Evolutionary conservation across 1,140 invertebrate genomes (phyloP), one percentile per base, ranked within the genome.

Genomic region (Lithobius niger): DNA sequence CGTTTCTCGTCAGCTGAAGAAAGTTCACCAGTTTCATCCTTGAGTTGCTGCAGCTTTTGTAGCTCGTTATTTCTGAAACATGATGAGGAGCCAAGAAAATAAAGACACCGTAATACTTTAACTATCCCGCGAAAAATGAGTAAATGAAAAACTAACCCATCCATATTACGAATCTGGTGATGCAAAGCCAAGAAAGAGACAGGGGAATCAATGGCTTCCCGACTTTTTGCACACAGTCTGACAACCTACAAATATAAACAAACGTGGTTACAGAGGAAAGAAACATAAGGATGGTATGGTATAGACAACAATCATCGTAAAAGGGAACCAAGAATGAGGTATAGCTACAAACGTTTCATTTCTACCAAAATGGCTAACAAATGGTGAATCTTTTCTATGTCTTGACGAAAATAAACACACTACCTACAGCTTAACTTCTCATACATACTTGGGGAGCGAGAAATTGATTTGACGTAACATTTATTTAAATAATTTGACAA

Each of bases 201-300:
- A 0, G 92, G 90, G 0, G 94, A 97, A 66, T 97, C 96, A 62
- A 99, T 95, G 0, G 94, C 93, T 71, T 99, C 97, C 36, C 97
- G 78, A 1, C 92, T 96, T 71, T 99, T 99, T 13, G 97, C 96
- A 72, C 94, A 99, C 0, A 99, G 75, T 1, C 97, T 78, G 0
- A 99, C 91, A 4, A 97, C 79, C 70, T 74, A 57, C 3, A 59
- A 54, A 53, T 19, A 53, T 36, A 31, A 4, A 13, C 6, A 47
- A 13, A 21, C 6, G 21, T 15, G 6, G 6, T 47, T 47, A 10
- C 13, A 19, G 13, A 21, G 10, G 6, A 45, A 4, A 45, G 21
- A 45, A 45, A 45, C 18, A 36, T n/a, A n/a, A n/a, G n/a, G n/a
- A n/a, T n/a, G n/a, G n/a, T n/a, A n/a, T n/a, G n/a, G n/a, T n/a